Base-by-base conservation (phyloP, 1,140 invertebrate species). In the Lineus longissimus region DNA sequence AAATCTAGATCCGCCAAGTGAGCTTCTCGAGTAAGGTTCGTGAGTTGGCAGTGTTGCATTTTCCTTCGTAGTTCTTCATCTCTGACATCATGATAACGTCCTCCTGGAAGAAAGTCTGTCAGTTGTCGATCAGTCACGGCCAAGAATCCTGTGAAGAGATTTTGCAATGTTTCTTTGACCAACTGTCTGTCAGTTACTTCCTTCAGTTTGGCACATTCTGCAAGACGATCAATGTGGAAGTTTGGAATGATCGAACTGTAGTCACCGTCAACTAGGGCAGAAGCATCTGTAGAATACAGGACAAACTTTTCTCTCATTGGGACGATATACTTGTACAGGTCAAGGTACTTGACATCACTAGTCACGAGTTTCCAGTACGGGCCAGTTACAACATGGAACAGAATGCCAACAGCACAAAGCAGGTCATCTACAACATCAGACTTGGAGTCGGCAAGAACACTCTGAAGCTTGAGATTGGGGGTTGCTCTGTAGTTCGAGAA, bases 1-100 rank as follows among this genome's bases (percentile, higher is more conserved):
- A 59, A 69, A 31, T 69, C 64, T 22, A 66, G 31, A 45, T 66
- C 61, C 13, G 56, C 67, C 61, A 69, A 63, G 15, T 55, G 47
- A 43, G 55, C 54, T 55, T 69, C 64, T 13, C 64, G 61, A 2
- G 43, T 19, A 13, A 66, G 55, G 59, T 66, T 69, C 51, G 64
- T 66, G 19, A 69, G 41, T 27, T 63, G 60, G 23, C 61, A 63
- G 17, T 62, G 61, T 7, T 36, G 29, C 41, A 66, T 59, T 58
- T 33, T 41, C n/a, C 25, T 31, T 25, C 36, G 25, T 2, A 57
- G 13, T 7, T 55, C 54, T 40, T 7, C 2, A 54, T 56, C 47
- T 15, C 43, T 4, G 2, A 15, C 45, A 6, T 27, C 9, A 17
- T 22, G 27, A 62, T 62, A 69, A 15, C 33, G 30, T 29, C 67